Evolutionary conservation across 1,140 invertebrate species (phyloP).

Genomic region (Aradophagus sp.): DNA sequence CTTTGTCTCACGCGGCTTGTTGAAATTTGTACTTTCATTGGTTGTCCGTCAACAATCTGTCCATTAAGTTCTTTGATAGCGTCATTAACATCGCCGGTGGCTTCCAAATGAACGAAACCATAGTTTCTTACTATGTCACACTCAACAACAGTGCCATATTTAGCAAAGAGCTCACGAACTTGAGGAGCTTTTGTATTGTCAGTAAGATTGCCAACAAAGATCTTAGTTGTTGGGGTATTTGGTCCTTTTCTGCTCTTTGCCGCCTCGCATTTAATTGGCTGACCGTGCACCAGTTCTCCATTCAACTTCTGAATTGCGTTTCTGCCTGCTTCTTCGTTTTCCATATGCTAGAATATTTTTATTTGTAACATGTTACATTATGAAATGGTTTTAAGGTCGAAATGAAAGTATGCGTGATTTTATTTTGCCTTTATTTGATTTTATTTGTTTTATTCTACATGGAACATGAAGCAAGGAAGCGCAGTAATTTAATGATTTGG

Average conservation of each 20-base stretch:
- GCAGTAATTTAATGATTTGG: no score
- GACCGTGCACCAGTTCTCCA: conserved; percentile 89
- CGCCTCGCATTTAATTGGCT: conserved; percentile 93
- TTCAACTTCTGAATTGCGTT: conserved; percentile 94
- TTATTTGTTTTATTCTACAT: no score
- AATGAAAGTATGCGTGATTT: no score
- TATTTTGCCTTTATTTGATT: no score
- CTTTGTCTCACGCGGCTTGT: conserved; percentile 92
- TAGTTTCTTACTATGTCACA: conserved; percentile 94
- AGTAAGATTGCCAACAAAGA: conserved; percentile 92
- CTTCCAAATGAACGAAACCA: conserved; percentile 92
- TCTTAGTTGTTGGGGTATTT: conserved; percentile 89
- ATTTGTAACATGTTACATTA: no score
- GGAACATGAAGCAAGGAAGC: no score
- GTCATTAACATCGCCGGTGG: conserved; percentile 87
- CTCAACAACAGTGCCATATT: conserved; percentile 91
- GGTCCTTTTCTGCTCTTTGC: conserved; percentile 89
- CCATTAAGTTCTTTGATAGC: conserved; percentile 91
- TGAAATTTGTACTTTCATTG: conserved; percentile 92
- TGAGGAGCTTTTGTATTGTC: conserved; percentile 91
- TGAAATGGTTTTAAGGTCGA: no score
- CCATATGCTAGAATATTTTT: conserved; percentile 88
- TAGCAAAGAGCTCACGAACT: conserved; percentile 89
- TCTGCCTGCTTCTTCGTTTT: conserved; percentile 91
- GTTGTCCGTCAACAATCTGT: conserved; percentile 87